Evolutionary conservation across 2,888 invertebrate species (phyloP).

Genomic region (Agrypnus murinus): DNA sequence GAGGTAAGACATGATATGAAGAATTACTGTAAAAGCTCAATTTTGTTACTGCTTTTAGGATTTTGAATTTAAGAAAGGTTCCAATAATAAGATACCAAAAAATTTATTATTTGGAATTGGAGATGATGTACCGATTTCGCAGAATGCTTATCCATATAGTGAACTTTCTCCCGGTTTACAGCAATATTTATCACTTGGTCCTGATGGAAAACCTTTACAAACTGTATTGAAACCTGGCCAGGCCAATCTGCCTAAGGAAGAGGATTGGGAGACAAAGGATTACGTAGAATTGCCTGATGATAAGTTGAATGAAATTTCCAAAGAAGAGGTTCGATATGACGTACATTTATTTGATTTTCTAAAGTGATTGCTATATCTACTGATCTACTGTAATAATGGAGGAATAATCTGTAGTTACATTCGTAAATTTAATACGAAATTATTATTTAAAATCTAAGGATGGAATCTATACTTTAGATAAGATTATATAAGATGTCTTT

Average conservation of each 20-base stretch:
- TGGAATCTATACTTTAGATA: no score
- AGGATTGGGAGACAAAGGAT: slow-evolving; percentile 81
- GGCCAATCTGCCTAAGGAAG: slow-evolving; percentile 73
- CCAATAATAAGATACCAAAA: slow-evolving; percentile 2
- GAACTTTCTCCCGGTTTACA: slow-evolving; percentile 72
- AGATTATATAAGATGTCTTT: no score
- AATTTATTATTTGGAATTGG: slow-evolving; percentile 72
- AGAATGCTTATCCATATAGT: slow-evolving; percentile 77
- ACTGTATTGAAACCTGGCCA: slow-evolving; percentile 74
- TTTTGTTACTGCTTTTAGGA: no score
- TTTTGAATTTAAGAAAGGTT: slow-evolving; percentile 75
- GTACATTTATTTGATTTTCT: no score
- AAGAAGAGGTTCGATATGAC: background rate
- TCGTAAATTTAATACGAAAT: no score
- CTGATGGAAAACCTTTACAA: slow-evolving; percentile 76
- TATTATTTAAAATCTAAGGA: no score
- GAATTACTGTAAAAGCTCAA: no score
- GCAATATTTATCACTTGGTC: slow-evolving; percentile 77
- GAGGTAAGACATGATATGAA: slow-evolving; percentile 72
- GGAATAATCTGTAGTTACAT: no score
- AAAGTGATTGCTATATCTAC: no score
- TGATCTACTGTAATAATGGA: no score
- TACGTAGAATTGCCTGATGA: slow-evolving; percentile 76
- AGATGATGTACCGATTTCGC: slow-evolving; percentile 76
- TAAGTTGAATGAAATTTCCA: slow-evolving; percentile 22